Percentiles rank a stretch among this genome's conserved stretches.
These are phyloP conservation scores for Drosophila longiperda DNA, from an alignment of 2,888 invertebrate species.

Conservation along the genomic window DNA sequence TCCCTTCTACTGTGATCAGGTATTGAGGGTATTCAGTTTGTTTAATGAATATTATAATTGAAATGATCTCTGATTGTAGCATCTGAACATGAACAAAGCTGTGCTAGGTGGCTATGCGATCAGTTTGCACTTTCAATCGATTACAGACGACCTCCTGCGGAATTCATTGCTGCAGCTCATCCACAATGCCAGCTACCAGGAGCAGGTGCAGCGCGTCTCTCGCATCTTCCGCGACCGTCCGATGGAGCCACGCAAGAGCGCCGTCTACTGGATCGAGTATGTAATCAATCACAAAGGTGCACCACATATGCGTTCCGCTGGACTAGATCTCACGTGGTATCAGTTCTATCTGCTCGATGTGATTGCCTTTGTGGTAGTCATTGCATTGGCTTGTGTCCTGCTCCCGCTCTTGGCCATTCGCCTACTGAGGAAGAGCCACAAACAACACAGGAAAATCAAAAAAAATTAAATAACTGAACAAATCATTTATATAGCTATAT, in stretches of 20 bases:
- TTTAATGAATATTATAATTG: not conserved
- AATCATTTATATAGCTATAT: not conserved
- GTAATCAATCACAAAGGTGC: constrained; percentile 85
- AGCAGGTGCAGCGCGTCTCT: constrained; percentile 81
- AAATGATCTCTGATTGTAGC: constrained; percentile 55
- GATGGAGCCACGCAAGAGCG: constrained; percentile 79
- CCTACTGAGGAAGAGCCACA: constrained; percentile 32
- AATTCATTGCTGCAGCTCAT: constrained; percentile 83
- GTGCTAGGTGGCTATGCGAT: constrained; percentile 83
- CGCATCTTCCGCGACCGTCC: constrained; percentile 84
- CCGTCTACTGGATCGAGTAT: constrained; percentile 85
- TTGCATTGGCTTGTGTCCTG: constrained; percentile 3
- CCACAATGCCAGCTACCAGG: constrained; percentile 81
- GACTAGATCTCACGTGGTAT: constrained; percentile 83
- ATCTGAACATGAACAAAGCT: constrained; percentile 83
- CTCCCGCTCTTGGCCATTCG: constrained; percentile 17
- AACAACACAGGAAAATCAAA: constrained; percentile 45
- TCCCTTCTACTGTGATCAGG: constrained; percentile 85
- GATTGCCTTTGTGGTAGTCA: constrained; percentile 57
- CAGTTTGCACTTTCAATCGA: constrained; percentile 79
- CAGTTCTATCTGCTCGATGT: constrained; percentile 84
- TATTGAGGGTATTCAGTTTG: not conserved
- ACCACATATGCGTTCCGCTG: constrained; percentile 82
- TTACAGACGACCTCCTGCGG: constrained; percentile 75
- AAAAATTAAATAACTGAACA: constrained; percentile 24